Percentiles rank a stretch among this genome's conserved stretches.
Evolutionary conservation across 30 jellyfish, hydroid and myxozoan genomes (phyloP).

Genomic region (Sanderia malayensis): DNA sequence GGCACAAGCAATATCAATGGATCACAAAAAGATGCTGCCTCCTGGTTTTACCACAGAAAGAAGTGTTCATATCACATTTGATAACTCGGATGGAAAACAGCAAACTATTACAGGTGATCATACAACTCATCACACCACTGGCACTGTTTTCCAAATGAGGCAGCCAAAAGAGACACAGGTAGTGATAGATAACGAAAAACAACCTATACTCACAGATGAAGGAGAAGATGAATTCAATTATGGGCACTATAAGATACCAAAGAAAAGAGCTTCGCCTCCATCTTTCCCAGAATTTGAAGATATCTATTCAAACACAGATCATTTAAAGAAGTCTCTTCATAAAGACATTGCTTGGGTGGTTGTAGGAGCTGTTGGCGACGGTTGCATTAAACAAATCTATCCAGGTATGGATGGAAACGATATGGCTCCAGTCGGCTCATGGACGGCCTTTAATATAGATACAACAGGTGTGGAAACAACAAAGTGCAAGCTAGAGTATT

Average conservation of each 20-base stretch:
- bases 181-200: no score
- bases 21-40: no score
- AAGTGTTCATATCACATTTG: no score
- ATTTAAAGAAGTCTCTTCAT: background rate
- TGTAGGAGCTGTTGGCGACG: background rate
- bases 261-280: constrained; percentile 2
- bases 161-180: no score
- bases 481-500: background rate
- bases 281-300: background rate
- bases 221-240: background rate
- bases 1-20: no score
- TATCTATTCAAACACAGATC: background rate
- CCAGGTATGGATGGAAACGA: background rate
- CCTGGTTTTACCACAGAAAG: no score
- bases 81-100: no score
- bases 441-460: constrained; percentile 1
- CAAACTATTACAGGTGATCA: no score
- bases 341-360: background rate
- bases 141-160: no score
- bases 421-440: background rate
- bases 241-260: background rate
- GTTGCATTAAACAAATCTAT: background rate
- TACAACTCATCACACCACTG: no score
- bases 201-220: background rate
- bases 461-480: background rate